These are phyloP conservation scores for Trichogramma evanescens DNA, from an alignment of 2,888 invertebrate species.

Conservation along the genomic window DNA sequence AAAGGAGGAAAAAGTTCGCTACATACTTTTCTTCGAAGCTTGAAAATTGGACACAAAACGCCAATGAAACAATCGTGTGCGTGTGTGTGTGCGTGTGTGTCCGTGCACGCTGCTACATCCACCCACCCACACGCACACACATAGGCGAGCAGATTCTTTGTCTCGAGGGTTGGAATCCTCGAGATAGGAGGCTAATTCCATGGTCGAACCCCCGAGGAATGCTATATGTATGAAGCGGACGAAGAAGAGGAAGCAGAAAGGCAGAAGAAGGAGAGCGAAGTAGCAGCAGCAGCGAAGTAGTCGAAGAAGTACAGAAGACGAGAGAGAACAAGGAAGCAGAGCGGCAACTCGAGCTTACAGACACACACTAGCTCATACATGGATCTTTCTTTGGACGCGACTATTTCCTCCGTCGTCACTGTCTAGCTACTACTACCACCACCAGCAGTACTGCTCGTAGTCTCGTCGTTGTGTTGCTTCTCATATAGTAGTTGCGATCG, in stretches of 20 bases:
- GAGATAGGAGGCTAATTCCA: slow-evolving; percentile 46
- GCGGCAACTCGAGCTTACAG: too few species aligned
- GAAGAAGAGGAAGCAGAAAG: neutral
- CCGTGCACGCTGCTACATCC: slow-evolving; percentile 4
- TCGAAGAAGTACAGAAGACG: neutral
- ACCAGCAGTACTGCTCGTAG: neutral
- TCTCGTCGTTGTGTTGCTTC: slow-evolving; percentile 20
- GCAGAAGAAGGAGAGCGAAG: too few species aligned
- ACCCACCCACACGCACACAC: slow-evolving; percentile 2
- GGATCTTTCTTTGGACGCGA: slow-evolving; percentile 10
- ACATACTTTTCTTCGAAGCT: slow-evolving; percentile 6
- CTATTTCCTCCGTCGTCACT: slow-evolving; percentile 13
- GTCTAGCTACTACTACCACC: slow-evolving; percentile 3
- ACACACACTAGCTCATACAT: too few species aligned
- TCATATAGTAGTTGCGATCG: slow-evolving; percentile 22
- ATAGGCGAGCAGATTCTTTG: slow-evolving; percentile 30
- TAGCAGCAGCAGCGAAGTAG: too few species aligned
- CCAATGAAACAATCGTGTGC: neutral
- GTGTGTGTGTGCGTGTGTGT: neutral
- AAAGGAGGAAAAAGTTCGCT: slow-evolving; percentile 12
- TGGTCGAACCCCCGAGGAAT: slow-evolving; percentile 40
- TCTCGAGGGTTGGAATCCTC: slow-evolving; percentile 40
- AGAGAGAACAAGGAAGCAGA: neutral
- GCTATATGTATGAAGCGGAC: slow-evolving; percentile 18
- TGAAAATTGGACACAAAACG: slow-evolving; percentile 20